Percentiles rank a stretch among this genome's conserved stretches.
Evolutionary conservation across 2,888 invertebrate species (phyloP).

Genomic region (Carcina quercana): DNA sequence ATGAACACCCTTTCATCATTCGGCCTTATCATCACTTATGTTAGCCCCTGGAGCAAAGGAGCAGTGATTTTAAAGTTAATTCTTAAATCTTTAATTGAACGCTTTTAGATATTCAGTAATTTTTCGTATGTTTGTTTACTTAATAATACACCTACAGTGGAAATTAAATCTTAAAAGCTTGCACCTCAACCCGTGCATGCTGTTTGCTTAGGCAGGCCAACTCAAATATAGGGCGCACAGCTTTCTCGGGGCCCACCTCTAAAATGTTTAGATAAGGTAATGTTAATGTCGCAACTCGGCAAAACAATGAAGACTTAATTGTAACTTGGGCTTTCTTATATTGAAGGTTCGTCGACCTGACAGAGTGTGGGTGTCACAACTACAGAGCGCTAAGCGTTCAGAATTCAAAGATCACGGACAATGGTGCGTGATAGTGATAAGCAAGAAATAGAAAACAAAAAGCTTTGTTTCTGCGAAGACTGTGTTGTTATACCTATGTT

Average conservation of each 20-base stretch:
- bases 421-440: constrained; percentile 29
- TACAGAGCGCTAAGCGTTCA: constrained; percentile 19
- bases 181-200: constrained; percentile 15
- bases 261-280: constrained; percentile 52
- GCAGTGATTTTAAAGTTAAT: too few relatives aligned
- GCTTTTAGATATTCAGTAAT: too few relatives aligned
- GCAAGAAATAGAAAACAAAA: constrained; percentile 20
- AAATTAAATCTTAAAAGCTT: constrained; percentile 2
- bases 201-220: constrained; percentile 39
- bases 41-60: too few relatives aligned
- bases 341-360: constrained; percentile 44
- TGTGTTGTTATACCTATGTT: constrained; percentile 15
- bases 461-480: constrained; percentile 12
- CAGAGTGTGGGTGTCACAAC: constrained; percentile 24
- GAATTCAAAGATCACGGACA: constrained; percentile 29
- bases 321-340: constrained; percentile 43
- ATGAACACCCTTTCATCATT: too few relatives aligned
- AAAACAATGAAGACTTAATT: constrained; percentile 67
- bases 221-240: constrained; percentile 27
- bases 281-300: constrained; percentile 56
- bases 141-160: too few relatives aligned
- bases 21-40: too few relatives aligned
- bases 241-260: constrained; percentile 34
- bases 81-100: too few relatives aligned
- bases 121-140: too few relatives aligned